Evolutionary conservation across 2,113 vertebrate genomes (phyloP), one percentile per base, ranked within the genome.

Genomic region (Rafetus swinhoei): DNA sequence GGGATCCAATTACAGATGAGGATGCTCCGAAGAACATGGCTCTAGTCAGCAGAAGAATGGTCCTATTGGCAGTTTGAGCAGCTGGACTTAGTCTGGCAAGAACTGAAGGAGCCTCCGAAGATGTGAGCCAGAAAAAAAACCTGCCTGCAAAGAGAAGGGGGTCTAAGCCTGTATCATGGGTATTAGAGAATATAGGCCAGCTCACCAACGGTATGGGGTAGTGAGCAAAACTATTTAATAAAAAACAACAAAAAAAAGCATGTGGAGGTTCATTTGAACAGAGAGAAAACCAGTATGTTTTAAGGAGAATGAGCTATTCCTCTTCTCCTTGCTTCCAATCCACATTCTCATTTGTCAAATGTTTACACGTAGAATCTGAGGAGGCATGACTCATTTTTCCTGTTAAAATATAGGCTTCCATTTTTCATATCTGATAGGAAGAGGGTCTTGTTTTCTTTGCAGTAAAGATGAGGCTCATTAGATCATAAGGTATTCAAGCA

Each of bases 171-270:
- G 24, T 22, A 55, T 19, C 5, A 11, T 18, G 77, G 0, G 9
- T 74, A 45, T 39, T 22, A 74, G 35, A 11, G 6, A 35, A 50
- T 2, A 81, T 2, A 10, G 55, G 35, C 53, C 45, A 45, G 5
- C 45, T 6, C 45, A 45, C 5, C 45, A 45, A 45, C 45, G 4
- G 45, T 45, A 45, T 6, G 45, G 45, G 45, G 45, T 39, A 95
- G 91, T 96, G 89, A 92, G 84, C 35, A 92, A 84, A 93, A 93
- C 87, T 90, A 90, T 45, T 45, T 45, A 45, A 45, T 45, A 45
- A 45, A 6, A 45, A 45, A 45, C 45, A 45, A 45, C 45, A 69
- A 94, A 82, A 72, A 60, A 93, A 94, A 92, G 69, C 82, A 85
- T 85, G 5, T 80, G 74, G 91, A 95, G 94, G 93, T 95, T 95